These are phyloP conservation scores for Rapana venosa DNA, from an alignment of 2,888 invertebrate genomes.

Conservation along the genomic window DNA sequence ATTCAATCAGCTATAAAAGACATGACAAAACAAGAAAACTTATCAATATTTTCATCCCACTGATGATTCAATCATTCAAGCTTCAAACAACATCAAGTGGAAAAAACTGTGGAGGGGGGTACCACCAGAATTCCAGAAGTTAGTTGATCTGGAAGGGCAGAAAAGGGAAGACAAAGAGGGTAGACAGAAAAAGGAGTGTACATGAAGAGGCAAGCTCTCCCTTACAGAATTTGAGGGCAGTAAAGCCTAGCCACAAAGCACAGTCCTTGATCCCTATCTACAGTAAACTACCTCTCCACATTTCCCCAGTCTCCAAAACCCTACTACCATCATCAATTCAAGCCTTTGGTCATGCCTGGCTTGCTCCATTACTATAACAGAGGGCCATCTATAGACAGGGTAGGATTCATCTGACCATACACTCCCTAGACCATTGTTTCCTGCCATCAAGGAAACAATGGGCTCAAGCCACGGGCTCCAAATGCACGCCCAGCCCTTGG, in stretches of 20 bases:
- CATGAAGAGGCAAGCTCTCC: neutral
- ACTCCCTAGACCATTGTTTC: slow-evolving; percentile 18
- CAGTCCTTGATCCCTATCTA: neutral
- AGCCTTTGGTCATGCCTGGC: neutral
- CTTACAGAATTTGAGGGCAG: neutral
- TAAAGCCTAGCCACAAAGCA: neutral
- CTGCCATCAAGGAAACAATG: slow-evolving; percentile 28
- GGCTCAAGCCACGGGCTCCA: neutral
- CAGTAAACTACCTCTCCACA: neutral
- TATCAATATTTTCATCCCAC: no score
- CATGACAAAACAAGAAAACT: no score
- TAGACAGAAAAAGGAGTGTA: no score
- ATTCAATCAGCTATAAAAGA: no score
- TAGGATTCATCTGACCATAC: neutral
- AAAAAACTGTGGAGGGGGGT: no score
- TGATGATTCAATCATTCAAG: no score
- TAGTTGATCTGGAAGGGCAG: no score
- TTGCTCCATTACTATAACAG: neutral
- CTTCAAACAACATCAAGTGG: no score
- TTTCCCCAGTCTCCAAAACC: neutral
- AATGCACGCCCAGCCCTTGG: slow-evolving; percentile 25
- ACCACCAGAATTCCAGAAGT: no score
- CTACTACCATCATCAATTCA: neutral
- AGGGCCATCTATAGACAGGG: neutral
- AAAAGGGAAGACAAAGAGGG: no score